These are phyloP conservation scores for Clamator glandarius DNA, from an alignment of 2,797 vertebrate species.

Conservation along the genomic window DNA sequence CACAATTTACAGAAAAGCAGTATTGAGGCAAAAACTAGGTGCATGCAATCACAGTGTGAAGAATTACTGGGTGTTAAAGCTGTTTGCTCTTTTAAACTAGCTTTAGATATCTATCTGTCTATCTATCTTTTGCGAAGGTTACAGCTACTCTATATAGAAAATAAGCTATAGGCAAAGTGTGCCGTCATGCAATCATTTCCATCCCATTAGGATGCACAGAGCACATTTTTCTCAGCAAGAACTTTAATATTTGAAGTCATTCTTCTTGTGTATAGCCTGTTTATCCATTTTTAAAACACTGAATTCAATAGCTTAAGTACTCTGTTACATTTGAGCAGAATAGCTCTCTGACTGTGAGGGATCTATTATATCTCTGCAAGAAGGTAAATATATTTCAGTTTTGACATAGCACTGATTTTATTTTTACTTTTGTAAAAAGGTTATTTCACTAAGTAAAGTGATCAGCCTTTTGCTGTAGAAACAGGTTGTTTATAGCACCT, in stretches of 20 bases:
- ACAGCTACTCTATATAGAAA: slow-evolving; percentile 23
- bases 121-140: slow-evolving; percentile 42
- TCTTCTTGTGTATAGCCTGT: slow-evolving; percentile 35
- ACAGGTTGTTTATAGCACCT: background rate
- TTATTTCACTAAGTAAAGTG: background rate
- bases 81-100: slow-evolving; percentile 28
- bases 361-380: background rate
- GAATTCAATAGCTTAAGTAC: slow-evolving; percentile 20
- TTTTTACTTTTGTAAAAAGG: background rate
- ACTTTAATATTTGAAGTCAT: slow-evolving; percentile 13
- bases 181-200: slow-evolving; percentile 27
- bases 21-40: background rate
- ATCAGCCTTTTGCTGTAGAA: background rate
- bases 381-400: slow-evolving; percentile 19
- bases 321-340: slow-evolving; percentile 10
- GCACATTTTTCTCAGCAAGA: slow-evolving; percentile 58
- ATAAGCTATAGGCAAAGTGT: slow-evolving; percentile 32
- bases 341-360: background rate
- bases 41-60: background rate
- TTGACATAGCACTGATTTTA: background rate
- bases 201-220: slow-evolving; percentile 29
- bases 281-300: slow-evolving; percentile 56
- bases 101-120: background rate
- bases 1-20: background rate
- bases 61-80: slow-evolving; percentile 9